phyloP scores from a whole-genome alignment of 37 sponge, comb jelly and placozoan species.

The Ephydatia muelleri region DNA sequence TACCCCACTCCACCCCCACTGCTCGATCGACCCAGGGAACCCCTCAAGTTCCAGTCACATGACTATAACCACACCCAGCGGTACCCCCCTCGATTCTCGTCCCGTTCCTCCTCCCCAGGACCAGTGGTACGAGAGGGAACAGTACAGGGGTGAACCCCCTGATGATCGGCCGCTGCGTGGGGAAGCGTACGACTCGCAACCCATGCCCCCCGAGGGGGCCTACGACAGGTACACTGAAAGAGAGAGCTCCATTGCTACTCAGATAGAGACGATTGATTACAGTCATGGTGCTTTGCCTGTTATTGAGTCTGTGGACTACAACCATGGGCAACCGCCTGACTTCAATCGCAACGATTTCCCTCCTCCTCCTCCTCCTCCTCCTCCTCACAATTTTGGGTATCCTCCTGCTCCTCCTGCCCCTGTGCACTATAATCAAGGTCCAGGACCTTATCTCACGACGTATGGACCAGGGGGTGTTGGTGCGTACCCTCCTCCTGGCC shows the following conservation, averaged over 20 bases:
- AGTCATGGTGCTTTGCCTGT: conserved; percentile 27
- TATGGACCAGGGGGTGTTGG: background rate
- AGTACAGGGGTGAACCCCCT: conserved; percentile 22
- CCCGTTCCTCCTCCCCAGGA: conserved; percentile 1
- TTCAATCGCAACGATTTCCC: background rate
- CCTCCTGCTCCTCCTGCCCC: too few relatives aligned
- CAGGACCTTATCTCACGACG: too few relatives aligned
- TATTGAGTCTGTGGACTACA: conserved; percentile 48
- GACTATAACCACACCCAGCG: conserved; percentile 2
- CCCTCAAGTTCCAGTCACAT: background rate
- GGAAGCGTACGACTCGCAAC: background rate
- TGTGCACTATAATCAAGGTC: background rate
- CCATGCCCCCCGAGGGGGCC: background rate
- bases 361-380: background rate
- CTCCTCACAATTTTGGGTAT: too few relatives aligned
- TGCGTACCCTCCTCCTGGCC: background rate
- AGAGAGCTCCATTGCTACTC: background rate
- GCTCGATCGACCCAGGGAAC: background rate
- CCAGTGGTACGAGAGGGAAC: background rate
- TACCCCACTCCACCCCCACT: background rate
- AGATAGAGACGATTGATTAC: conserved; percentile 50
- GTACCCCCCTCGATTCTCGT: background rate
- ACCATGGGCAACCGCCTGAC: conserved; percentile 36
- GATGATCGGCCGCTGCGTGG: background rate
- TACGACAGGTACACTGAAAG: background rate